These are phyloP conservation scores for Bombus picipes DNA, from an alignment of 1,140 invertebrate genomes.

Conservation along the genomic window DNA sequence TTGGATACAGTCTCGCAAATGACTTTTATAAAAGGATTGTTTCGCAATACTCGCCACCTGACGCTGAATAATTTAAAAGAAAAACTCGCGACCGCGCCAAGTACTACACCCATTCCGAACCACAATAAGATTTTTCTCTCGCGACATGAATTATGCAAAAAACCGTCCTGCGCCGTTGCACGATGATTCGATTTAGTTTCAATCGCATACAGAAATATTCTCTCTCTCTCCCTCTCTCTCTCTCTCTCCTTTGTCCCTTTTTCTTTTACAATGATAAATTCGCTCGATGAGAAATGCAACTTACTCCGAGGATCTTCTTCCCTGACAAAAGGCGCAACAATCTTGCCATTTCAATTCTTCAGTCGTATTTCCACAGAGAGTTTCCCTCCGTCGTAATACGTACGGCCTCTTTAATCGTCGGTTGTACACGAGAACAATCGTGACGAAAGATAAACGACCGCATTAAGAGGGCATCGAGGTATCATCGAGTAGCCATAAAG, in stretches of 20 bases:
- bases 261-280: background rate
- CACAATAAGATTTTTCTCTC: constrained; percentile 29
- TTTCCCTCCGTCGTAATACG: too few species aligned
- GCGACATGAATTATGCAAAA: constrained; percentile 47
- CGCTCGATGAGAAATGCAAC: background rate
- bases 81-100: constrained; percentile 16
- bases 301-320: background rate
- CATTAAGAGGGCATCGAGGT: constrained; percentile 19
- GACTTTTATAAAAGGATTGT: constrained; percentile 42
- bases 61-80: constrained; percentile 42
- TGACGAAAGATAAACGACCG: constrained; percentile 11
- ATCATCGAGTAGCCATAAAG: constrained; percentile 19
- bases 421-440: background rate
- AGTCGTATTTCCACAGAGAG: background rate
- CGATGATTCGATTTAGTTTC: constrained; percentile 22
- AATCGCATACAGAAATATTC: constrained; percentile 7
- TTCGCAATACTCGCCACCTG: constrained; percentile 22
- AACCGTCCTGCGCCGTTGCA: background rate
- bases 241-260: background rate
- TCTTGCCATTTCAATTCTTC: background rate
- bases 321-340: background rate
- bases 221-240: too few species aligned
- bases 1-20: constrained; percentile 21
- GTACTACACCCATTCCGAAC: background rate
- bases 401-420: background rate